Conservation (phyloP, 1,140 invertebrate species). For the Maniola jurtina region DNA sequence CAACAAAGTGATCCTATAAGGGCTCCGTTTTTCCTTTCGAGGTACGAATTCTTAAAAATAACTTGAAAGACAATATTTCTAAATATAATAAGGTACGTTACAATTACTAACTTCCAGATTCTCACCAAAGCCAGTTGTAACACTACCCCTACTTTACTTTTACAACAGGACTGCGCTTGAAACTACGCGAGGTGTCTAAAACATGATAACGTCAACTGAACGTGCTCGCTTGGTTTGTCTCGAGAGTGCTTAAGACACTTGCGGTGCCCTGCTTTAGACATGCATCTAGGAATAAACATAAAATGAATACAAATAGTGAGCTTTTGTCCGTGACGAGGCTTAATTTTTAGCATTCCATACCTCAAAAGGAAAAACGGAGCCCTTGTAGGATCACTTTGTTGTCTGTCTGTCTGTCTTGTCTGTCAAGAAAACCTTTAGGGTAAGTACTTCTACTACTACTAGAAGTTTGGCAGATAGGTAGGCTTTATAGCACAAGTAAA, state of each 20-base stretch:
- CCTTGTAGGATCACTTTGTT: too few species aligned
- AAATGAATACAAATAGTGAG: slow-evolving; percentile 11
- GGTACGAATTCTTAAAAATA: too few species aligned
- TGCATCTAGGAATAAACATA: slow-evolving; percentile 14
- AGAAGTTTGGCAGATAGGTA: too few species aligned
- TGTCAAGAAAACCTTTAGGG: too few species aligned
- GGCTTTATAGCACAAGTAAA: too few species aligned
- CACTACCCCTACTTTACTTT: slow-evolving; percentile 13
- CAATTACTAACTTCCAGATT: neutral
- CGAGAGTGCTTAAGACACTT: slow-evolving; percentile 40
- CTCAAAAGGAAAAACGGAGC: too few species aligned
- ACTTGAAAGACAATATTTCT: too few species aligned
- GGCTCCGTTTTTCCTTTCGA: too few species aligned
- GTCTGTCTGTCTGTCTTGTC: too few species aligned
- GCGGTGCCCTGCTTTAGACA: slow-evolving; percentile 28
- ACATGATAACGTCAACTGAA: slow-evolving; percentile 37
- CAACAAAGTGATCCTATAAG: too few species aligned
- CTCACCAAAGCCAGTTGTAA: neutral
- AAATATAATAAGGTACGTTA: neutral
- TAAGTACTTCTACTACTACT: too few species aligned
- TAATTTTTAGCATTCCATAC: too few species aligned
- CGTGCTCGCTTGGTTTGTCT: slow-evolving; percentile 36
- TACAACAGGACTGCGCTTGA: slow-evolving; percentile 23
- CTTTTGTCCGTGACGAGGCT: neutral
- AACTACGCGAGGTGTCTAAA: slow-evolving; percentile 26